Percentiles rank a stretch among this genome's conserved stretches.
These are phyloP conservation scores for Lymantria dispar DNA, from an alignment of 2,888 invertebrate species.

Conservation along the genomic window DNA sequence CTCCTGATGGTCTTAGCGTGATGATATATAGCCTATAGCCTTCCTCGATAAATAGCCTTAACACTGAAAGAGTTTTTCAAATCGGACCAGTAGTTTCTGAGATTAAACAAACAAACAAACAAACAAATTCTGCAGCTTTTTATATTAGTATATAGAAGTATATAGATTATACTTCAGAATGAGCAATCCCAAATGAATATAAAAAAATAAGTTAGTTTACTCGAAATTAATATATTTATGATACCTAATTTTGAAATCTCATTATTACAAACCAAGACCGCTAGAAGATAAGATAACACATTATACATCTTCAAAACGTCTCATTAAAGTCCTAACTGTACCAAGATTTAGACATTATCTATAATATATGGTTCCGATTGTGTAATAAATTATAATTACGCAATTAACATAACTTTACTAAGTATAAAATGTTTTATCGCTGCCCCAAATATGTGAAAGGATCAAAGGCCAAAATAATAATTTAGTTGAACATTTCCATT, in stretches of 20 bases:
- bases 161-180: too few relatives aligned
- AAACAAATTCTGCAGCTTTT: too few relatives aligned
- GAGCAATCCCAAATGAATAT: too few relatives aligned
- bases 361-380: slow-evolving; percentile 31
- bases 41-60: too few relatives aligned
- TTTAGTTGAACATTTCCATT: not conserved
- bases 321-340: slow-evolving; percentile 5
- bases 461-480: slow-evolving; percentile 25
- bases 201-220: too few relatives aligned
- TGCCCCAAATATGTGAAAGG: slow-evolving; percentile 24
- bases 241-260: not conserved
- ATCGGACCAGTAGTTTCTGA: too few relatives aligned
- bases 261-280: not conserved
- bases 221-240: not conserved
- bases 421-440: slow-evolving; percentile 15
- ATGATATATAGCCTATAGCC: too few relatives aligned
- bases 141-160: too few relatives aligned
- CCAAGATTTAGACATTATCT: slow-evolving; percentile 15
- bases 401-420: slow-evolving; percentile 11
- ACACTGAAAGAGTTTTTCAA: too few relatives aligned
- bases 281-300: not conserved
- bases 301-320: not conserved
- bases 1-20: too few relatives aligned
- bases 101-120: too few relatives aligned
- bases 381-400: slow-evolving; percentile 21